Evolutionary conservation across 2,797 vertebrate species (phyloP), one percentile per base, ranked within the genome.

Genomic region (Argyrosomus regius): DNA sequence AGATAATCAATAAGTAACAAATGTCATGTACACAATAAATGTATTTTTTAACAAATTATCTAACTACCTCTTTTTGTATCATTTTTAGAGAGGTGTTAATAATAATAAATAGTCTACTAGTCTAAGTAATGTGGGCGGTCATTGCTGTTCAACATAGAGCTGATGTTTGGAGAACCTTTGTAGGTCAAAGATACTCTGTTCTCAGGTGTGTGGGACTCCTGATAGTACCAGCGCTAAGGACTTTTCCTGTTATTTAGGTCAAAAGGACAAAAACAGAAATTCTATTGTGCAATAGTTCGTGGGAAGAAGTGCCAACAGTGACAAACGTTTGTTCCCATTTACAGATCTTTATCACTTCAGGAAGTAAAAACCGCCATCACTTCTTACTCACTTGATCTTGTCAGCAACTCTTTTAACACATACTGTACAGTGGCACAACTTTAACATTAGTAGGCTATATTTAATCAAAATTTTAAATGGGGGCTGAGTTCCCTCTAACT

Each of bases 1-100:
- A 8, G 1, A 45, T 13, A 10, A 85, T 7, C 70, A 80, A 54
- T 82, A 69, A 74, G 46, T 12, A 50, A 50, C 7, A 53, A 17
- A 39, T 16, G 26, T 31, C 22, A 58, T 41, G 13, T 49, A 24
- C 1, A 54, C 18, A 75, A 59, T 73, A 68, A 58, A 48, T 52
- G 1, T 10, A 2, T 45, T 24, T 69, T 41, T 1, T 11, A 20
- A 50, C 0, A 49, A 56, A 26, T 18, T 31, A 10, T 24, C 3
- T 28, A 6, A 6, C 31, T 31, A 31, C 31, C 1, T 67, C 3
- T 48, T 62, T 52, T 72, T 31, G 10, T 31, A 6, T 71, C 3
- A 45, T 45, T 69, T 48, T 26, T 58, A 62, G 4, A 13, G 9
- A 63, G 28, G 9, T 22, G 12, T 45, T 75, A 8, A 41, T 18